Percentiles rank a stretch among this genome's conserved stretches.
Conservation (phyloP, 2,113 vertebrate genomes). For the Chitala chitala region DNA sequence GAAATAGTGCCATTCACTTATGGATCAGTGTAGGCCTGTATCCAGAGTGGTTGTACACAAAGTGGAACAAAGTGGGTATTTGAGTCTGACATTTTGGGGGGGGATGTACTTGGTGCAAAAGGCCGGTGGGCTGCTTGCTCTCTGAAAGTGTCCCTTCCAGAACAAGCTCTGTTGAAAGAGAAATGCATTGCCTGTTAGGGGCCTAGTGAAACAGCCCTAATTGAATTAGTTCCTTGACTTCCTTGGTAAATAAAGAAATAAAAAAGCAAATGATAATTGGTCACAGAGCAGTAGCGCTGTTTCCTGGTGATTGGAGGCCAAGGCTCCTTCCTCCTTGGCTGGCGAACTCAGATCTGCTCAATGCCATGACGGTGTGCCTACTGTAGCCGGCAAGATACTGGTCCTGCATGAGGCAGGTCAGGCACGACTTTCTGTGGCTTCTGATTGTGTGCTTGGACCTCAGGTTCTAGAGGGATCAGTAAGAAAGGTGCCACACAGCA, state of each 20-base stretch:
- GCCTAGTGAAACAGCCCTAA: slow-evolving; percentile 32
- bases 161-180: slow-evolving; percentile 1
- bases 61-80: neutral
- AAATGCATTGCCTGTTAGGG: slow-evolving; percentile 26
- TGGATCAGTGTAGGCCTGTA: neutral
- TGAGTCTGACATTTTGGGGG: neutral
- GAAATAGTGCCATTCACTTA: neutral
- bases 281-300: slow-evolving; percentile 12
- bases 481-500: neutral
- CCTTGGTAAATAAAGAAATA: slow-evolving; percentile 21
- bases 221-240: slow-evolving; percentile 37
- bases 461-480: neutral
- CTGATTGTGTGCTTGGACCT: neutral
- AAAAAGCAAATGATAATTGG: slow-evolving; percentile 25
- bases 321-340: neutral
- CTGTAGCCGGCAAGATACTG: too few relatives aligned
- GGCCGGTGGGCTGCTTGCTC: too few relatives aligned
- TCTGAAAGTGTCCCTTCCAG: too few relatives aligned
- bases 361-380: too few relatives aligned
- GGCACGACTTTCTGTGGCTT: too few relatives aligned
- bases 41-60: neutral
- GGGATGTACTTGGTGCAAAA: neutral
- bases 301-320: neutral
- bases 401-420: too few relatives aligned
- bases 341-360: neutral